Percentiles rank a stretch among this genome's conserved stretches.
These are phyloP conservation scores for Lordiphosa mommai DNA, from an alignment of 1,140 invertebrate species.

Conservation along the genomic window DNA sequence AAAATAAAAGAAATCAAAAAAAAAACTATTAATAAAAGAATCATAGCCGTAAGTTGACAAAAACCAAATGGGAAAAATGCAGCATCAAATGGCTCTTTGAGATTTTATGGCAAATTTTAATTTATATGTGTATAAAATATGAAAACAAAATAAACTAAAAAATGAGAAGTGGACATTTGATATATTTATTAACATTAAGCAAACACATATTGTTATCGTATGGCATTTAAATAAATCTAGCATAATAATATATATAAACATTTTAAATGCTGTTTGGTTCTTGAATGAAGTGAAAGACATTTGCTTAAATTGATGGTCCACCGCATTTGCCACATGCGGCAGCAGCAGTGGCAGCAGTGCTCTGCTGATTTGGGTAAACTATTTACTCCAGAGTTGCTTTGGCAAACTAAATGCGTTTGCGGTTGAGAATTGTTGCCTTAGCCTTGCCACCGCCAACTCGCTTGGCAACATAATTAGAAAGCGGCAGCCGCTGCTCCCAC, in stretches of 20 bases:
- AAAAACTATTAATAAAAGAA: conserved; percentile 6
- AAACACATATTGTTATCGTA: conserved; percentile 76
- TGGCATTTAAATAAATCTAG: conserved; percentile 75
- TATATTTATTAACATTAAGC: conserved; percentile 73
- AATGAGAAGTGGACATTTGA: conserved; percentile 36
- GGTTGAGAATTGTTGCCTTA: conserved; percentile 61
- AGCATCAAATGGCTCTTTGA: conserved; percentile 5
- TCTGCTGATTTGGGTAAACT: neutral
- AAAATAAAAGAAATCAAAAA: conserved; percentile 24
- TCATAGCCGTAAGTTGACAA: conserved; percentile 2
- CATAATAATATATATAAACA: conserved; percentile 75
- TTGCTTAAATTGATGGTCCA: conserved; percentile 71
- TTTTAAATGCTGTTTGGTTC: conserved; percentile 46
- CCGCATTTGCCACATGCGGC: conserved; percentile 71
- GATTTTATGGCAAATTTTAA: conserved; percentile 44
- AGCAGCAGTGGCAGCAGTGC: conserved; percentile 39
- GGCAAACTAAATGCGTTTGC: conserved; percentile 59
- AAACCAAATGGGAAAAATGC: too few species aligned
- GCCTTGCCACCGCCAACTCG: conserved; percentile 23
- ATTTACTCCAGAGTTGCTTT: conserved; percentile 7
- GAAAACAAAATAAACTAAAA: conserved; percentile 3
- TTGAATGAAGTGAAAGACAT: conserved; percentile 36
- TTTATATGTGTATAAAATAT: conserved; percentile 45
- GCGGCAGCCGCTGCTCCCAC: conserved; percentile 36
- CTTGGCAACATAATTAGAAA: conserved; percentile 66